These are phyloP conservation scores for Dolichotis patagonum DNA, from an alignment of 2,113 vertebrate genomes.

Conservation along the genomic window DNA sequence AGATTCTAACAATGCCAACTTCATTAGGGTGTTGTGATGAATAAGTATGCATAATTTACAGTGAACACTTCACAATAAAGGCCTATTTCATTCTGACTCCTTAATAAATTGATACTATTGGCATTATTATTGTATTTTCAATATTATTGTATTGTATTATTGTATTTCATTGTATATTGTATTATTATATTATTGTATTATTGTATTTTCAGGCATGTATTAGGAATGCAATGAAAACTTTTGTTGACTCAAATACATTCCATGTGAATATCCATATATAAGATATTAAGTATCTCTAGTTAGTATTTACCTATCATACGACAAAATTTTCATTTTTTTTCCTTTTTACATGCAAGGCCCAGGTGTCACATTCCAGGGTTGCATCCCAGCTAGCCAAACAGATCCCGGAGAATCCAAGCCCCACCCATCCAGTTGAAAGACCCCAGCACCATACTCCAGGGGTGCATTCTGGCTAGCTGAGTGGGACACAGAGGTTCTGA, in stretches of 20 bases:
- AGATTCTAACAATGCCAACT: neutral
- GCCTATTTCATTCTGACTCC: neutral
- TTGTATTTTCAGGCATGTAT: neutral
- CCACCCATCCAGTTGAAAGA: too few species aligned
- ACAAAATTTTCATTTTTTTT: neutral
- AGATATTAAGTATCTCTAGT: neutral
- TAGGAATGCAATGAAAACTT: neutral
- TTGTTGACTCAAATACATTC: neutral
- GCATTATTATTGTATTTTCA: neutral
- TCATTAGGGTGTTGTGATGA: neutral
- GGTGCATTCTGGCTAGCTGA: too few species aligned
- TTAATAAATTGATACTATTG: neutral
- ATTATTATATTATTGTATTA: too few species aligned
- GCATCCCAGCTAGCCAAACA: too few species aligned
- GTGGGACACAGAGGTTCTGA: too few species aligned
- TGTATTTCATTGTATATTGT: too few species aligned
- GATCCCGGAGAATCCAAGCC: too few species aligned
- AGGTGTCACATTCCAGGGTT: too few species aligned
- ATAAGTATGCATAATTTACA: conserved; percentile 14
- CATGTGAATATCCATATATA: neutral
- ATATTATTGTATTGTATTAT: too few species aligned
- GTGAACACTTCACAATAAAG: neutral
- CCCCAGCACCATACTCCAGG: too few species aligned
- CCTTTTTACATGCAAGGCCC: neutral
- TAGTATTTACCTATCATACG: neutral